Evolutionary conservation across 1,140 invertebrate genomes (phyloP).

Genomic region (Bombus impatiens): DNA sequence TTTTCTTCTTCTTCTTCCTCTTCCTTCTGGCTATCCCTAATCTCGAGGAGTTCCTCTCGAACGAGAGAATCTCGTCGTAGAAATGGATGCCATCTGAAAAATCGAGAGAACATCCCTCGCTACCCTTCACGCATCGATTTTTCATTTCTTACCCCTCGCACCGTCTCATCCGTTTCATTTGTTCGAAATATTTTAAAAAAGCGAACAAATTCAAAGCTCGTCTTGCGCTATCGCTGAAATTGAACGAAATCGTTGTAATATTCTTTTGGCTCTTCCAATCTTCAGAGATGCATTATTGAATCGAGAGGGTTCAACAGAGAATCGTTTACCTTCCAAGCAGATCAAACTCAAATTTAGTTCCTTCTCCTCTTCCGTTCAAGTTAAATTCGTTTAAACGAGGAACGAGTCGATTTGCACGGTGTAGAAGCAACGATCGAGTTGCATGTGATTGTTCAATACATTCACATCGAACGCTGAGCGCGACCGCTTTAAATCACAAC

Average conservation of each 20-base stretch:
- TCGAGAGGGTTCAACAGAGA: neutral
- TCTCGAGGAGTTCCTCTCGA: slow-evolving; percentile 1
- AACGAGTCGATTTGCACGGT: neutral
- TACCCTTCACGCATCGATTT: slow-evolving; percentile 42
- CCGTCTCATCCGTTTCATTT: too few relatives aligned
- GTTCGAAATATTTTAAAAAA: neutral
- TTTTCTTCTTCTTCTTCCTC: slow-evolving; percentile 35
- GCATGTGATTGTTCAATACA: neutral
- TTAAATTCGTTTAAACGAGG: neutral
- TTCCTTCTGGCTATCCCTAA: slow-evolving; percentile 23
- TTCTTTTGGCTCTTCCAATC: neutral
- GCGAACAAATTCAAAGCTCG: neutral
- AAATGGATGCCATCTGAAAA: slow-evolving; percentile 32
- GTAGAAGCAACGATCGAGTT: neutral
- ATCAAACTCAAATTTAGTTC: neutral
- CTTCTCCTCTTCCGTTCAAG: too few relatives aligned
- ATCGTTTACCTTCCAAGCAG: neutral
- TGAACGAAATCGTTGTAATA: neutral
- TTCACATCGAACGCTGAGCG: neutral
- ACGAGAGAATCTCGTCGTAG: slow-evolving; percentile 2
- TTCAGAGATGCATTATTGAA: neutral
- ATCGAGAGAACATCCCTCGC: neutral
- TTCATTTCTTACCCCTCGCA: neutral
- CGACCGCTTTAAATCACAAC: neutral
- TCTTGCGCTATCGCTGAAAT: neutral